Conservation (phyloP, 2,113 vertebrate genomes). For the Petrocephalus zakoni region DNA sequence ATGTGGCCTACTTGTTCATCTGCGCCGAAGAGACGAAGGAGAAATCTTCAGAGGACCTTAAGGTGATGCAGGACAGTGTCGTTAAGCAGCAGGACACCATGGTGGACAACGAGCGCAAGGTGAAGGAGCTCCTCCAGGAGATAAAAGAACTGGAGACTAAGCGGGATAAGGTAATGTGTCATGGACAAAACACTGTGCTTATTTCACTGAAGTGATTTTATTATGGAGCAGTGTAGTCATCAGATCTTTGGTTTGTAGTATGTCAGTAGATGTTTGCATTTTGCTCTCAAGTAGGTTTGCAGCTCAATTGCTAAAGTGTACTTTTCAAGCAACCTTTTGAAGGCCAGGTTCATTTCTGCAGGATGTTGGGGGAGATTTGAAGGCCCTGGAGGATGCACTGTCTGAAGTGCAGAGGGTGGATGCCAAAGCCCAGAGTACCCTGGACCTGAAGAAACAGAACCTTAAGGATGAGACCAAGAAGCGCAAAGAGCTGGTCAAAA, state of each 20-base stretch:
- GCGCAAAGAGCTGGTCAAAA: slow-evolving; percentile 70
- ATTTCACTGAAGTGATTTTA: background rate
- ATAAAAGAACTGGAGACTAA: slow-evolving; percentile 74
- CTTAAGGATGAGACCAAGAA: slow-evolving; percentile 76
- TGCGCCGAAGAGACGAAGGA: slow-evolving; percentile 75
- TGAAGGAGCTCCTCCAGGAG: slow-evolving; percentile 67
- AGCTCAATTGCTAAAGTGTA: background rate
- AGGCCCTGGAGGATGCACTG: slow-evolving; percentile 66
- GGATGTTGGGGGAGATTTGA: slow-evolving; percentile 68
- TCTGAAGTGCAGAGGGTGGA: slow-evolving; percentile 73
- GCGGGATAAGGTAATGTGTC: slow-evolving; percentile 67
- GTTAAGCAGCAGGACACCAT: slow-evolving; percentile 62
- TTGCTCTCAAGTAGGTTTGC: no score
- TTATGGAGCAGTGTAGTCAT: background rate
- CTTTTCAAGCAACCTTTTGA: background rate
- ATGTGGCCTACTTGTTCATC: slow-evolving; percentile 78
- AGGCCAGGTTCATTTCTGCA: slow-evolving; percentile 38
- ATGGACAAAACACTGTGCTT: background rate
- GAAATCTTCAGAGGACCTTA: slow-evolving; percentile 65
- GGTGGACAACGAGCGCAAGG: slow-evolving; percentile 63
- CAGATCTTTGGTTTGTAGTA: background rate
- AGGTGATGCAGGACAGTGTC: slow-evolving; percentile 68
- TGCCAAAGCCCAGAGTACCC: slow-evolving; percentile 74
- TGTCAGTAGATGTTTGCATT: no score
- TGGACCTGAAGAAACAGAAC: slow-evolving; percentile 84